Conservation (phyloP, 2,888 invertebrate genomes). For the Caenorhabditis sp. region DNA sequence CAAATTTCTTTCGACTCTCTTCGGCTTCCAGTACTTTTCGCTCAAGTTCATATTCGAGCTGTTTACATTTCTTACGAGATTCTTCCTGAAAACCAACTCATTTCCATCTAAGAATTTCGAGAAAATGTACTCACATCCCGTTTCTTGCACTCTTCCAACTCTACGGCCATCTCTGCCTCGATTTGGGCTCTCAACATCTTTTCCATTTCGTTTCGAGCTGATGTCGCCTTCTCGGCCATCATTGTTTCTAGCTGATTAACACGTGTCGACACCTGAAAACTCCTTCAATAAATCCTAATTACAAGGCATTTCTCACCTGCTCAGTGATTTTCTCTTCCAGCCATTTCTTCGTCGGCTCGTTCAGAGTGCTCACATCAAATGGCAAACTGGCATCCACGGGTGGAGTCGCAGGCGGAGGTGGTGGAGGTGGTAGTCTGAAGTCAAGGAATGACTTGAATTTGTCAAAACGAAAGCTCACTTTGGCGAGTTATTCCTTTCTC, state of each 20-base stretch:
- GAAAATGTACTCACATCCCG: conserved; percentile 75
- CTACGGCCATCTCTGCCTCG: conserved; percentile 78
- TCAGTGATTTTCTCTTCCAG: conserved; percentile 76
- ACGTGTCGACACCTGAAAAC: conserved; percentile 64
- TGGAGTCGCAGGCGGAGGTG: conserved; percentile 27
- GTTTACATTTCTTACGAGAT: conserved; percentile 71
- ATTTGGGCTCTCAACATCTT: conserved; percentile 77
- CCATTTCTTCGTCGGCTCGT: conserved; percentile 74
- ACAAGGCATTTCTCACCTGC: conserved; percentile 70
- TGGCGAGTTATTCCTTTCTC: conserved; percentile 56
- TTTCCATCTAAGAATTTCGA: background rate
- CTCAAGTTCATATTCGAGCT: conserved; percentile 75
- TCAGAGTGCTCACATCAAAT: conserved; percentile 72
- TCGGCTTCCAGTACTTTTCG: conserved; percentile 75
- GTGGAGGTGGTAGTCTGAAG: conserved; percentile 42
- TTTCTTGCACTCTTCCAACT: conserved; percentile 84
- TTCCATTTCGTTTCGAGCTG: conserved; percentile 75
- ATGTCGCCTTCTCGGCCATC: conserved; percentile 71
- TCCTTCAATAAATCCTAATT: too few relatives aligned
- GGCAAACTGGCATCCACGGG: conserved; percentile 32
- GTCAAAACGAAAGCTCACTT: conserved; percentile 23
- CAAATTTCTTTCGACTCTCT: conserved; percentile 77
- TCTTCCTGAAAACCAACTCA: conserved; percentile 72
- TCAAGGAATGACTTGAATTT: background rate
- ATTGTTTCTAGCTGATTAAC: conserved; percentile 69